Evolutionary conservation across 2,888 invertebrate species (phyloP), one percentile per base, ranked within the genome.

Genomic region (Ichneumoninae sp.): DNA sequence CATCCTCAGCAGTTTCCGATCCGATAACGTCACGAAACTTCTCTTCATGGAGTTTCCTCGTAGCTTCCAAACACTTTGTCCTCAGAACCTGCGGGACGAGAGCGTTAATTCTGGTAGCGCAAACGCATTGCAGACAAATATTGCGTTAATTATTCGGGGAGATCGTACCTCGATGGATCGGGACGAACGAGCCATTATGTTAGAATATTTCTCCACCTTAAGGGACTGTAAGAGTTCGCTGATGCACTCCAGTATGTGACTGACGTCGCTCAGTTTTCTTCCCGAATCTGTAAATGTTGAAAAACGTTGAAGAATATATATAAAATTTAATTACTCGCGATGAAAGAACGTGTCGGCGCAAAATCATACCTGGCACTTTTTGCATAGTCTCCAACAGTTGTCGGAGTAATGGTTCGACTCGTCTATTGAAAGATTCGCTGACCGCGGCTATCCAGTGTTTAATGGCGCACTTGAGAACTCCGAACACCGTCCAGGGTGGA

Each of bases 401-500:
- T 26, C 88, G 90, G 0, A 92, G 5, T 26, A 87, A 79, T n/a
- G 36, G 1, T 86, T 91, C 88, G 4, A 90, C 91, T 71, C 77
- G 85, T 78, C 90, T 87, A 3, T 65, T 30, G 52, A 93, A 93
- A 5, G 91, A 90, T 30, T 93, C 93, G 83, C 90, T 91, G 10
- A 92, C 89, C 4, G 92, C 92, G 13, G 93, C 94, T 57, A 94
- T 93, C 93, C 94, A 94, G 83, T 94, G 94, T 82, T 93, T 92
- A 33, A 91, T 82, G 16, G 93, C 90, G 81, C 94, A 94, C 78
- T 91, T 91, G 16, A 94, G 87, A 60, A 91, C 91, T 4, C 44
- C 16, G 16, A 16, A 16, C 16, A 47, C 16, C 4, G 90, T 90
- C 94, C 94, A 94, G 6, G 94, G 94, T 47, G 94, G 94, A 83